These are phyloP conservation scores for Poeciliopsis turrubarensis DNA, from an alignment of 2,113 vertebrate genomes.

Conservation along the genomic window DNA sequence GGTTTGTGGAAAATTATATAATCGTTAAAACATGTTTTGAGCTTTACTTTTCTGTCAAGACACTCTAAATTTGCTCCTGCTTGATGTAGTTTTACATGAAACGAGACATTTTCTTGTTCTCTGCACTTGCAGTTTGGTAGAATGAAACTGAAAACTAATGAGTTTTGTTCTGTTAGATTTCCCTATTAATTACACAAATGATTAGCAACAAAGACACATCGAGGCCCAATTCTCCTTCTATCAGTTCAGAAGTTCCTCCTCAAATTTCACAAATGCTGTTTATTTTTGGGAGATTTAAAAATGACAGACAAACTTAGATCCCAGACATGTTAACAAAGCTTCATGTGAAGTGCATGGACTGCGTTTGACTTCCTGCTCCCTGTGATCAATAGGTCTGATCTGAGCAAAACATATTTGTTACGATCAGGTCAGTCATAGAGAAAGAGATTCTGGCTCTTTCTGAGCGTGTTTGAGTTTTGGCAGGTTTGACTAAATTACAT, in stretches of 20 bases:
- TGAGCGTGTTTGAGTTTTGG: slow-evolving; percentile 8
- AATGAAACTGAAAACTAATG: not conserved
- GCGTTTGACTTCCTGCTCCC: not conserved
- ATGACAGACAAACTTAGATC: not conserved
- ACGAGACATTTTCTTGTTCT: not conserved
- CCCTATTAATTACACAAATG: not conserved
- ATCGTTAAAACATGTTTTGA: not conserved
- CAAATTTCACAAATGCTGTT: not conserved
- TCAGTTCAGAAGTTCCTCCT: not conserved
- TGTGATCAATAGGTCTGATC: not conserved
- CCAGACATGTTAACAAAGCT: not conserved
- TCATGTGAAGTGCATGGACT: not conserved
- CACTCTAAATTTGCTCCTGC: no score
- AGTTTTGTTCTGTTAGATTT: not conserved
- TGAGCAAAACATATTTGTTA: not conserved
- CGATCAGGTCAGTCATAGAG: no score
- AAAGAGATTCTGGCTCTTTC: not conserved
- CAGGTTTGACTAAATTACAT: not conserved
- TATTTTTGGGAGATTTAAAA: no score
- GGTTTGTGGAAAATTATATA: not conserved
- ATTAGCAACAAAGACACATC: not conserved
- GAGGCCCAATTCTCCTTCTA: not conserved
- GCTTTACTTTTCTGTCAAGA: not conserved
- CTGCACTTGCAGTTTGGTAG: not conserved
- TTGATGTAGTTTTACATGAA: not conserved